phyloP scores from a whole-genome alignment of 2,113 vertebrate genomes.

The Toxotes chatareus region DNA sequence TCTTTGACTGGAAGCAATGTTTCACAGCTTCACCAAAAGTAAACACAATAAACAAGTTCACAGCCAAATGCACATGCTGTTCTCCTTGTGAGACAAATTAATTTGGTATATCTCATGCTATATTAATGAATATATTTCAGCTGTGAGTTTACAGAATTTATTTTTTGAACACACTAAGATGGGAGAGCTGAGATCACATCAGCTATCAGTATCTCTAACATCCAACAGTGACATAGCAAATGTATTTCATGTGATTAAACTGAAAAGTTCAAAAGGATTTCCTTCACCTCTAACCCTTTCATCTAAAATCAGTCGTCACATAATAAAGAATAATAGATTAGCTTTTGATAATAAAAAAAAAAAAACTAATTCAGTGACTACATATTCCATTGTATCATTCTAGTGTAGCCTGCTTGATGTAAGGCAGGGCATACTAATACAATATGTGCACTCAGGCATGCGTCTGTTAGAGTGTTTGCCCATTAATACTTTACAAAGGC shows the following conservation, averaged over 20 bases:
- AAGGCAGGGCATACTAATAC: conserved; percentile 30
- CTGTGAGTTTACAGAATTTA: background rate
- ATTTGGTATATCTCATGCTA: background rate
- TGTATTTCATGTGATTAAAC: conserved; percentile 14
- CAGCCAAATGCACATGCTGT: background rate
- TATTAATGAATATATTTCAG: background rate
- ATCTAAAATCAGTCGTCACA: conserved; percentile 28
- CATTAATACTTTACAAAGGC: conserved; percentile 74
- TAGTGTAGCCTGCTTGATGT: conserved; percentile 43
- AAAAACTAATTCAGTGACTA: conserved; percentile 15
- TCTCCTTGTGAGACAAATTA: background rate
- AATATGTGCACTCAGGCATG: conserved; percentile 46
- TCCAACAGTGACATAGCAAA: conserved; percentile 1
- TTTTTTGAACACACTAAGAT: background rate
- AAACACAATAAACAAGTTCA: background rate
- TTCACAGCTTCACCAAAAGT: background rate
- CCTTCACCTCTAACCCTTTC: conserved; percentile 33
- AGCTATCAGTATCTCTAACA: background rate
- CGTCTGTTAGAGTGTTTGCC: conserved; percentile 49
- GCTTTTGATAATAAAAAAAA: conserved; percentile 19
- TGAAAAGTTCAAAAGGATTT: conserved; percentile 27
- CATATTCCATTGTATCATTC: conserved; percentile 35
- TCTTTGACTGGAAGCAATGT: background rate
- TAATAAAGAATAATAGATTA: conserved; percentile 34
- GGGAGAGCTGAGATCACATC: background rate